Conservation (phyloP, 2,113 vertebrate species). For the Clarias magur region DNA sequence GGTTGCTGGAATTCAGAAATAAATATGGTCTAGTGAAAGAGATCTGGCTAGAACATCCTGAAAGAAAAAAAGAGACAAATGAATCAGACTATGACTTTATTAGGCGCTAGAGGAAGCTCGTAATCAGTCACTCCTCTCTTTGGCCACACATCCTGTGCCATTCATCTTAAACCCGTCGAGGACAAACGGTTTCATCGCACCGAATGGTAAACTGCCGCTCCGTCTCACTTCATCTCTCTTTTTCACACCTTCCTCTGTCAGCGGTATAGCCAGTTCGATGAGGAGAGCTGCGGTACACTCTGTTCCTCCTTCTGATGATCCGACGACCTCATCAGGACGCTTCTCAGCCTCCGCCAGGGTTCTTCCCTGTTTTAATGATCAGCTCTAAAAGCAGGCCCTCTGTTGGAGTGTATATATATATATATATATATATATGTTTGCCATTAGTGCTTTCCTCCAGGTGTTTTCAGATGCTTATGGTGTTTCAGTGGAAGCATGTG, state of each 20-base stretch:
- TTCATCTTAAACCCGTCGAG: constrained; percentile 3
- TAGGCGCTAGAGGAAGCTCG: constrained; percentile 12
- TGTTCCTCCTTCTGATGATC: not conserved
- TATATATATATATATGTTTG: too few relatives aligned
- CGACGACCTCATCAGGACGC: not conserved
- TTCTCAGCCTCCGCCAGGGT: not conserved
- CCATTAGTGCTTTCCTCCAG: not conserved
- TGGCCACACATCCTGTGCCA: not conserved
- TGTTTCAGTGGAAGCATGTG: not conserved
- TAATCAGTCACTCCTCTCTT: constrained; percentile 9
- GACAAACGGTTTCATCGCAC: constrained; percentile 15
- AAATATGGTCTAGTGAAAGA: constrained; percentile 9
- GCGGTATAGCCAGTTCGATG: not conserved
- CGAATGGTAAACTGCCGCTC: constrained; percentile 12
- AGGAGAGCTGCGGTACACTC: not conserved
- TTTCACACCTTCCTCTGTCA: not conserved
- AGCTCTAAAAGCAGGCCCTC: not conserved
- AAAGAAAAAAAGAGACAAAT: constrained; percentile 5
- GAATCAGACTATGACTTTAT: constrained; percentile 8
- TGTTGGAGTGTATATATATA: not conserved
- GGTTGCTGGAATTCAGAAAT: constrained; percentile 18
- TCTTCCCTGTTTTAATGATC: not conserved
- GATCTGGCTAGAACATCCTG: not conserved
- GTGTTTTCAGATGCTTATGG: not conserved
- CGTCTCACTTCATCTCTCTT: constrained; percentile 8